Conservation (phyloP, 2,797 vertebrate species). For the Streptopelia turtur region DNA sequence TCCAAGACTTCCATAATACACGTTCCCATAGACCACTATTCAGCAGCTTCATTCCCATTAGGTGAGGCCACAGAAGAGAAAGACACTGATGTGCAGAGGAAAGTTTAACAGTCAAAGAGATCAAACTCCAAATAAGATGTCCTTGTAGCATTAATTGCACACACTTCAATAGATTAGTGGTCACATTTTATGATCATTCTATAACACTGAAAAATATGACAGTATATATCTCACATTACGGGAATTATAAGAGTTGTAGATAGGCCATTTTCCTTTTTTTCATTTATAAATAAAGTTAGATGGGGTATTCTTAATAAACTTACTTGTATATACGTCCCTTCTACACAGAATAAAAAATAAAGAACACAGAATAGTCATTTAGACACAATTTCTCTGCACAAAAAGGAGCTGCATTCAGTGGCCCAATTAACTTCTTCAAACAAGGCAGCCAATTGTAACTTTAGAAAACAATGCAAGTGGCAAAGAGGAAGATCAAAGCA, state of each 20-base stretch:
- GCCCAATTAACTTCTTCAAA: neutral
- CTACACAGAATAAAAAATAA: neutral
- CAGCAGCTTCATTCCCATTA: neutral
- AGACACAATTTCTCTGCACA: neutral
- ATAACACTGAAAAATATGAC: neutral
- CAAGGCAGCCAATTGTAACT: neutral
- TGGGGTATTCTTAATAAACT: neutral
- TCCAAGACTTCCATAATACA: neutral
- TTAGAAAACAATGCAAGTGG: neutral
- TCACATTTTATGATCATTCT: neutral
- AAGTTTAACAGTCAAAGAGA: neutral
- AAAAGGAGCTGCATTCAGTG: neutral
- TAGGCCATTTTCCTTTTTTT: neutral
- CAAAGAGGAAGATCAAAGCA: neutral
- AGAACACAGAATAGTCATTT: neutral
- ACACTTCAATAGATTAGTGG: neutral
- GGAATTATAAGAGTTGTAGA: neutral
- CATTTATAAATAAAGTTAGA: neutral
- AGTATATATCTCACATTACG: neutral
- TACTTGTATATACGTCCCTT: neutral
- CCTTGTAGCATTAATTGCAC: neutral
- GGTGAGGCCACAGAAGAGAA: neutral
- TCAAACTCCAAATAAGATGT: neutral
- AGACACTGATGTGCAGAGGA: neutral
- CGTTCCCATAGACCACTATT: neutral